Conservation (phyloP, 2,888 invertebrate species). For the Heliconius cydno region DNA sequence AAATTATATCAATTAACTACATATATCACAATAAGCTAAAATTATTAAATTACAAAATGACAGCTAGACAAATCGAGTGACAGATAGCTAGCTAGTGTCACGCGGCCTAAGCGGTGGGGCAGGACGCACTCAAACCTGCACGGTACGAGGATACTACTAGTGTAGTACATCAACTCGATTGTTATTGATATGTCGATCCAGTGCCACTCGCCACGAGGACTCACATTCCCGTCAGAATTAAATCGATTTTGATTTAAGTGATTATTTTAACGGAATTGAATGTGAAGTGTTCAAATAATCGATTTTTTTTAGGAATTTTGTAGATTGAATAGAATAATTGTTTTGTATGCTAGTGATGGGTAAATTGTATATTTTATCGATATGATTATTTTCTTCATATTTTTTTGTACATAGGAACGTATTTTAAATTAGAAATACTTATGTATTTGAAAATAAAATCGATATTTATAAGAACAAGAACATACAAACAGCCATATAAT, state of each 20-base stretch:
- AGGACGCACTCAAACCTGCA: conserved; percentile 45
- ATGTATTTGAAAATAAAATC: no score
- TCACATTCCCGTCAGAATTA: conserved; percentile 46
- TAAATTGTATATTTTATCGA: neutral
- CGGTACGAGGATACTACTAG: conserved; percentile 48
- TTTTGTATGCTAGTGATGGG: neutral
- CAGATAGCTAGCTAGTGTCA: conserved; percentile 17
- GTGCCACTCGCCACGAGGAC: conserved; percentile 48
- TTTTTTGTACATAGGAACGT: no score
- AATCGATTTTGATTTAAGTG: conserved; percentile 46
- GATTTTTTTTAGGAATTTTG: conserved; percentile 1
- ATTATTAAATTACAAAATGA: neutral
- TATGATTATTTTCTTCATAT: neutral
- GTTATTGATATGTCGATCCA: conserved; percentile 62
- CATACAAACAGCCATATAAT: no score
- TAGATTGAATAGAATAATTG: neutral
- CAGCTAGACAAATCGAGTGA: neutral
- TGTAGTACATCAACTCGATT: conserved; percentile 59
- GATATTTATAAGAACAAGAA: no score
- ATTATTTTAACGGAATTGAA: conserved; percentile 35
- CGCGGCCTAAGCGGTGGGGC: conserved; percentile 33
- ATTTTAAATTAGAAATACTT: no score
- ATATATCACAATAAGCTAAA: neutral
- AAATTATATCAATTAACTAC: neutral
- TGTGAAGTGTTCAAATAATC: conserved; percentile 24